A percentile compares a stretch with the other conserved stretches of the same genome.
These are phyloP conservation scores for Corydoras maculifer DNA, from an alignment of 2,113 vertebrate genomes.

Conservation along the genomic window DNA sequence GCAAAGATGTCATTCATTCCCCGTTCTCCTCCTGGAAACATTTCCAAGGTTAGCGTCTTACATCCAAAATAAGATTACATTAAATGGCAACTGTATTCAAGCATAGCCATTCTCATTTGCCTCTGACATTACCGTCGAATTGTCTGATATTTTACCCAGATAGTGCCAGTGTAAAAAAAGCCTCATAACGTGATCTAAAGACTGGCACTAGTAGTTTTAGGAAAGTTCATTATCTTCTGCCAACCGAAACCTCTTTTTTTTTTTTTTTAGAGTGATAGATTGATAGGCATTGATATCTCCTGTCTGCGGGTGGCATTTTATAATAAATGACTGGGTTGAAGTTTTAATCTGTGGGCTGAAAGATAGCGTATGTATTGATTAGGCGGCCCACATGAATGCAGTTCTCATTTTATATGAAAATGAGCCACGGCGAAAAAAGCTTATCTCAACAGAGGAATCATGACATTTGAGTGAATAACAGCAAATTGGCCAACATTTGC, in stretches of 20 bases:
- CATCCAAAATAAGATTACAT: conserved; percentile 26
- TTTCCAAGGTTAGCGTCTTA: conserved; percentile 27
- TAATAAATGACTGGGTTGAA: not conserved
- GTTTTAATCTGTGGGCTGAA: conserved; percentile 35
- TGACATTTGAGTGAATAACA: no score
- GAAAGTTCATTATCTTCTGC: conserved; percentile 5
- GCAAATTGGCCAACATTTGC: not conserved
- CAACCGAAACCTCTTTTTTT: not conserved
- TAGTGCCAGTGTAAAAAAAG: not conserved
- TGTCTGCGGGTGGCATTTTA: not conserved
- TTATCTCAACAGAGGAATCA: no score
- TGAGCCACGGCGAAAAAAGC: not conserved
- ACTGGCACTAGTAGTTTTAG: not conserved
- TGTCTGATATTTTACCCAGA: conserved; percentile 10
- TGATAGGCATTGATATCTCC: conserved; percentile 28
- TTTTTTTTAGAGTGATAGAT: conserved; percentile 35
- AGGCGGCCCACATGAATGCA: conserved; percentile 22
- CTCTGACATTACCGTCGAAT: conserved; percentile 16
- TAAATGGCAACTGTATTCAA: conserved; percentile 30
- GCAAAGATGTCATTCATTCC: conserved; percentile 30
- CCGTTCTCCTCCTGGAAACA: conserved; percentile 9
- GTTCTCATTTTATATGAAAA: not conserved
- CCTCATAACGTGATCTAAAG: not conserved
- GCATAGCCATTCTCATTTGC: conserved; percentile 19
- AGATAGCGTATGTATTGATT: conserved; percentile 44